Evolutionary conservation across 2,797 vertebrate genomes (phyloP).

Genomic region (Micrastur ruficollis): DNA sequence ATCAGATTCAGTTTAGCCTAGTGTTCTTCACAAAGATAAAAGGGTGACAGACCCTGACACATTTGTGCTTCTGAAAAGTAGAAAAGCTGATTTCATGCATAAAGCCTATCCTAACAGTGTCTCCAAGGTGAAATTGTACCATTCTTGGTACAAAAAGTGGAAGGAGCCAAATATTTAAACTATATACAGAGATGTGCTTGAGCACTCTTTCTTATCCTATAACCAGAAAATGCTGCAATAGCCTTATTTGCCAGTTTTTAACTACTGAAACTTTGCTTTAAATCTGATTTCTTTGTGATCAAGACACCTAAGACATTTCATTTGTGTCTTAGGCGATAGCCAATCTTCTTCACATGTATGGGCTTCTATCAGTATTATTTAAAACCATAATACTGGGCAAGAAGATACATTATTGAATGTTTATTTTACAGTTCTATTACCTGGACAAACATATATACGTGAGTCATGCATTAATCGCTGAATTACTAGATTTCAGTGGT

Average conservation of each 20-base stretch:
- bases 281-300: background rate
- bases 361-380: background rate
- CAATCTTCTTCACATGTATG: background rate
- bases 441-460: background rate
- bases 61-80: slow-evolving; percentile 41
- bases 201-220: background rate
- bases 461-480: background rate
- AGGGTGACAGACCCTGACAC: slow-evolving; percentile 29
- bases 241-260: background rate
- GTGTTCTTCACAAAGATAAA: slow-evolving; percentile 51
- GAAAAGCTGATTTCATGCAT: slow-evolving; percentile 37
- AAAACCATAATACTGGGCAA: background rate
- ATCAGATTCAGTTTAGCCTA: slow-evolving; percentile 43
- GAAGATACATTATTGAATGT: background rate
- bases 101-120: slow-evolving; percentile 18
- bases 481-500: background rate
- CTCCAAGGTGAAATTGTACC: slow-evolving; percentile 26
- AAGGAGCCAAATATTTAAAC: background rate
- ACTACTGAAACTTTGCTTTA: background rate
- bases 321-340: background rate
- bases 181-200: background rate
- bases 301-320: background rate
- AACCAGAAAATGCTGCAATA: background rate
- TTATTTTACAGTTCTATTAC: background rate
- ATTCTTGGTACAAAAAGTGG: background rate